A percentile compares a stretch with the other conserved stretches of the same genome.
Conservation (phyloP, 2,113 vertebrate genomes). For the Podilymbus podiceps region DNA sequence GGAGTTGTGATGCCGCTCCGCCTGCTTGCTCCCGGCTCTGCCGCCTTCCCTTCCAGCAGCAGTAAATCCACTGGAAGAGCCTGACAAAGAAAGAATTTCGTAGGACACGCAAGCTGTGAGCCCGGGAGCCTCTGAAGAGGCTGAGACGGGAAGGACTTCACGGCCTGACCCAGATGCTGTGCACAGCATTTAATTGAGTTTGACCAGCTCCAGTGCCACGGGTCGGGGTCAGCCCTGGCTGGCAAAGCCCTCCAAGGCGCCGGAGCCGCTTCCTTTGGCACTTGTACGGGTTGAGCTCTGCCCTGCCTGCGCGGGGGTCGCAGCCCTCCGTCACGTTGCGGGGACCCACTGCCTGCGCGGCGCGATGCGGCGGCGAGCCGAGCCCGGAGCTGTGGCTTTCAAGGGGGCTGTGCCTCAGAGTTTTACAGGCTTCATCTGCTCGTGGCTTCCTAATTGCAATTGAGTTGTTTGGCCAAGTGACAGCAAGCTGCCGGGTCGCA, state of each 20-base stretch:
- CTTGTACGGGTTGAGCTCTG: neutral
- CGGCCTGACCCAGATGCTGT: neutral
- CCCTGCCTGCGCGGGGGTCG: rapidly evolving
- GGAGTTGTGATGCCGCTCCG: rapidly evolving
- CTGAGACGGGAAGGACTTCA: neutral
- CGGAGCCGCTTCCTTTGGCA: neutral
- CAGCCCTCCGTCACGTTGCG: neutral
- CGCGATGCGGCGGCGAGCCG: rapidly evolving
- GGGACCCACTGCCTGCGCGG: rapidly evolving
- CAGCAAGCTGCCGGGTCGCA: rapidly evolving
- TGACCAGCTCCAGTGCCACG: neutral
- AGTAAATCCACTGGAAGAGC: neutral
- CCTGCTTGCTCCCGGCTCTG: neutral
- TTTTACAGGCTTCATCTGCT: neutral
- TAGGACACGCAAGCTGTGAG: neutral
- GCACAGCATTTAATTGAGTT: neutral
- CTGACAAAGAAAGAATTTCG: neutral
- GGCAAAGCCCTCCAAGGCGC: rapidly evolving
- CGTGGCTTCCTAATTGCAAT: neutral
- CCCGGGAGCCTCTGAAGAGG: neutral
- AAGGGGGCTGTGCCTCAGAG: rapidly evolving
- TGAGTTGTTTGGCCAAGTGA: neutral
- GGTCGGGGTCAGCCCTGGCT: neutral
- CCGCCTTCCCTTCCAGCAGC: neutral
- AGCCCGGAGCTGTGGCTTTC: neutral